A percentile compares a stretch with the other conserved stretches of the same genome.
phyloP scores from a whole-genome alignment of 2,797 vertebrate species.

The Acanthurus leucopareius region DNA sequence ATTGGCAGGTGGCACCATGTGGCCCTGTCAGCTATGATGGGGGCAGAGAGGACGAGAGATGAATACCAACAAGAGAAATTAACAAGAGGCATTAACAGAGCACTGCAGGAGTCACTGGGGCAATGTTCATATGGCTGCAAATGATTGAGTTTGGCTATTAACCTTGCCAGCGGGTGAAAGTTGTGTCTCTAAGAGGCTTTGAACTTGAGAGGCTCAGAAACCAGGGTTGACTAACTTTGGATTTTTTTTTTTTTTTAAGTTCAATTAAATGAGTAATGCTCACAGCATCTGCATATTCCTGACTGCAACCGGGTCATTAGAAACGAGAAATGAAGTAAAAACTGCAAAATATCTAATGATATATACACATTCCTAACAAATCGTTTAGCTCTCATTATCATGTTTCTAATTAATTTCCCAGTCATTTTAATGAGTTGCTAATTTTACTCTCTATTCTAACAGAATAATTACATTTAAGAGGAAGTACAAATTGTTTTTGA shows the following conservation, averaged over 20 bases:
- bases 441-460: conserved; percentile 13
- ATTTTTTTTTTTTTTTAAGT: neutral
- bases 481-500: neutral
- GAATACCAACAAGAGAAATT: conserved; percentile 54
- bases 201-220: conserved; percentile 31
- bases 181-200: conserved; percentile 35
- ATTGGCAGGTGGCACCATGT: conserved; percentile 55
- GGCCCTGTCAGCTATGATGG: conserved; percentile 52
- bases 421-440: neutral
- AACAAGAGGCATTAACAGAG: conserved; percentile 40
- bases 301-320: neutral
- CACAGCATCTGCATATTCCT: conserved; percentile 19
- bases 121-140: conserved; percentile 23
- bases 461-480: conserved; percentile 18
- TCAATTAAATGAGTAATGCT: conserved; percentile 21
- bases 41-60: conserved; percentile 31
- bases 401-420: conserved; percentile 14
- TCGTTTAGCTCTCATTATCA: conserved; percentile 4
- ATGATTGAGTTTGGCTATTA: conserved; percentile 42
- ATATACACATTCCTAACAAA: neutral
- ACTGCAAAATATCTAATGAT: conserved; percentile 17
- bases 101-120: conserved; percentile 23
- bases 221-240: conserved; percentile 30
- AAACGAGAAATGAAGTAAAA: neutral
- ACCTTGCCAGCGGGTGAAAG: conserved; percentile 38